Conservation (phyloP, 1,140 invertebrate species). For the Phthorimaea operculella region DNA sequence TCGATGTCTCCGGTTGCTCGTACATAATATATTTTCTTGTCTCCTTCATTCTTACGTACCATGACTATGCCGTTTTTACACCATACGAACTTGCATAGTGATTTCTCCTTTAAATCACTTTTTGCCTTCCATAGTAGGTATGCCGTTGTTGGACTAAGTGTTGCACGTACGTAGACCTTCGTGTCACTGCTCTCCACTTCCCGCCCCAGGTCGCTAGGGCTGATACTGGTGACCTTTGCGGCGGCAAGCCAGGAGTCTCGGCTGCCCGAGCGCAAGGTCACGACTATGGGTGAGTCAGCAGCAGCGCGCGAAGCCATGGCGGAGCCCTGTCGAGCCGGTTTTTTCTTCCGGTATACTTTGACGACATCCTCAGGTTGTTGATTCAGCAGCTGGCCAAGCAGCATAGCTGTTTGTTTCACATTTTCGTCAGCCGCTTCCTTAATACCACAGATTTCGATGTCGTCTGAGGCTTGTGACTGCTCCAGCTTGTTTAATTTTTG, state of each 20-base stretch:
- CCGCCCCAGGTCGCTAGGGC: neutral
- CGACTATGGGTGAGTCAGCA: neutral
- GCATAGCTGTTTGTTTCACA: neutral
- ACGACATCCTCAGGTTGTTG: neutral
- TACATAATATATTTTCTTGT: slow-evolving; percentile 3
- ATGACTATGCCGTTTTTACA: slow-evolving; percentile 15
- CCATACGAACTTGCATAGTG: slow-evolving; percentile 13
- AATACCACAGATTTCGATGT: slow-evolving; percentile 2
- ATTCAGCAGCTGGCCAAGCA: neutral
- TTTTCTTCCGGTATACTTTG: slow-evolving; percentile 2
- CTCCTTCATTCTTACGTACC: slow-evolving; percentile 1
- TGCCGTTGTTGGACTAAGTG: slow-evolving; percentile 10
- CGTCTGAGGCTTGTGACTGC: neutral
- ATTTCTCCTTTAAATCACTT: slow-evolving; percentile 6
- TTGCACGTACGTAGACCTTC: slow-evolving; percentile 10
- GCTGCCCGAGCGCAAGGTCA: neutral
- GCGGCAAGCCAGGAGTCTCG: neutral
- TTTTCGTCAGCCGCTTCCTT: neutral
- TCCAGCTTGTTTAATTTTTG: slow-evolving; percentile 6
- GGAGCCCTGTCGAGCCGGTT: neutral
- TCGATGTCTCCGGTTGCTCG: slow-evolving; percentile 3
- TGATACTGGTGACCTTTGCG: neutral
- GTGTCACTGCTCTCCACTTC: neutral
- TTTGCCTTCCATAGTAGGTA: slow-evolving; percentile 16
- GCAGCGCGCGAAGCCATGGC: neutral